Percentiles rank a stretch among this genome's conserved stretches.
phyloP scores from a whole-genome alignment of 92 coral and sea anemone genomes.

The Meandrina meandrites region DNA sequence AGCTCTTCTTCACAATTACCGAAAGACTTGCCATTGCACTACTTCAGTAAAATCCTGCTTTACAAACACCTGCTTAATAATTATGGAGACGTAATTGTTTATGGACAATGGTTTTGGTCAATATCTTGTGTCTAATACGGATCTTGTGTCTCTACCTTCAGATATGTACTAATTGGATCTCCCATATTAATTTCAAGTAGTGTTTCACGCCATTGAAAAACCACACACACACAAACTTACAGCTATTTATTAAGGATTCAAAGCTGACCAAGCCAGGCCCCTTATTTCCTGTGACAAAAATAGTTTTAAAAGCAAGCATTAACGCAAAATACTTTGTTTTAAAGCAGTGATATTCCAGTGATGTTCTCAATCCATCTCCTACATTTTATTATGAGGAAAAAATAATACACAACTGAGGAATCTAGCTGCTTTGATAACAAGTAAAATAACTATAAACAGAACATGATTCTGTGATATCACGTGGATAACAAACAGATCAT shows the following conservation, averaged over 20 bases:
- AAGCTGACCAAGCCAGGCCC: too few species aligned
- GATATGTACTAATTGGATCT: neutral
- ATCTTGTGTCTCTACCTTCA: neutral
- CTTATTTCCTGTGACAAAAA: too few species aligned
- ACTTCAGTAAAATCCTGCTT: neutral
- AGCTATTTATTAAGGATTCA: too few species aligned
- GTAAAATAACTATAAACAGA: neutral
- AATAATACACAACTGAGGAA: constrained; percentile 12
- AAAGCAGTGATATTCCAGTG: constrained; percentile 23
- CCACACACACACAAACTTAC: too few species aligned
- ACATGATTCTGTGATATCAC: neutral
- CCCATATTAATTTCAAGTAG: neutral
- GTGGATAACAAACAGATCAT: neutral
- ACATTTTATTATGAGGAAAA: constrained; percentile 23
- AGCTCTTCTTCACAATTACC: neutral
- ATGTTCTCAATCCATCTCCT: constrained; percentile 37
- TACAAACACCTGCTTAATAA: neutral
- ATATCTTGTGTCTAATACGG: neutral
- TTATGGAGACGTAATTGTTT: neutral
- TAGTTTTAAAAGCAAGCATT: neutral
- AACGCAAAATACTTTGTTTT: neutral
- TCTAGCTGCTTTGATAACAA: neutral
- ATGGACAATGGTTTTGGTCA: neutral
- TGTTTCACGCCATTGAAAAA: neutral
- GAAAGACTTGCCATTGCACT: neutral